Base-by-base conservation (phyloP, 2,113 vertebrate species). In the Austrofundulus limnaeus region DNA sequence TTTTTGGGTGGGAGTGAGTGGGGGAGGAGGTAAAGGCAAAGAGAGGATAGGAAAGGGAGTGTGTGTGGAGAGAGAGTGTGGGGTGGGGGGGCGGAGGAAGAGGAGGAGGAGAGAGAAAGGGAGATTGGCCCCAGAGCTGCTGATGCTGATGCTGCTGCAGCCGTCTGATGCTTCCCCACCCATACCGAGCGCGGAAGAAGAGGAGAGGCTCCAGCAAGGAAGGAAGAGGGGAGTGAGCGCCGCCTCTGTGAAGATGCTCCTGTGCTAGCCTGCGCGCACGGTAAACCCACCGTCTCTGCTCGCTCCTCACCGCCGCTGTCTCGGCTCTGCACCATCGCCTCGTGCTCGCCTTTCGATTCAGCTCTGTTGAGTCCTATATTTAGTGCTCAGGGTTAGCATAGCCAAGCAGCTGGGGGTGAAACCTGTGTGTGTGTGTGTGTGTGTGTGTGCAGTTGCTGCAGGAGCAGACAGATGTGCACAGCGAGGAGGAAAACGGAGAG, bases 91-190 rank as follows among this genome's bases (percentile, higher is more conserved):
- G 80, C 84, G 76, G 76, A 64, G 58, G 62, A 57, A 55, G 61
- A 75, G 10, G 34, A 51, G 59, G 55, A 66, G 54, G 61, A 48
- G 47, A 50, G 45, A 46, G 58, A 46, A 53, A 86, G 57, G 68
- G 42, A 63, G 56, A 78, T 42, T 86, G 81, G 66, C 77, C 82
- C 81, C 6, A 57, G 69, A 87, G 85, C 80, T 79, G 79, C 78
- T 34, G 31, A 5, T 34, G 31, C 31, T 34, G 83, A 72, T 75
- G 82, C 75, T 86, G 87, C 88, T 85, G 87, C 87, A 87, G 83
- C 85, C 87, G 81, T 85, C 82, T 85, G 75, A 78, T 81, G 72
- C 87, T 81, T 84, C 84, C 87, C 84, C 87, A 86, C 84, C 88
- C 87, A 84, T 83, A 85, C 80, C 88, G 73, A 81, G 75, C 66